Base-by-base conservation (phyloP, 1,140 invertebrate species). In the Gerris buenoi region DNA sequence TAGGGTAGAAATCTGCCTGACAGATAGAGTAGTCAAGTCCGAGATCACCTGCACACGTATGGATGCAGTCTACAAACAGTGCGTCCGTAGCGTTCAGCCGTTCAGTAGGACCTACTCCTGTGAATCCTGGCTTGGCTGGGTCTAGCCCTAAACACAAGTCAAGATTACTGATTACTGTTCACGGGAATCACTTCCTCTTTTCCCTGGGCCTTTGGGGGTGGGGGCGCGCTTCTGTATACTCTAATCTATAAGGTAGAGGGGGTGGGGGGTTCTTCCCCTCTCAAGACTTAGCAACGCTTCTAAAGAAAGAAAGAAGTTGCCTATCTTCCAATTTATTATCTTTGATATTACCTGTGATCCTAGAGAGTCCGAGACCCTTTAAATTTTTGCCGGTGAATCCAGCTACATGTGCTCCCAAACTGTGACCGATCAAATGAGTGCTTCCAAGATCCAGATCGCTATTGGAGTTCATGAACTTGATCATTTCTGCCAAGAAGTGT, bases 1-100 rank as follows among this genome's bases (percentile, higher is more conserved):
- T 92, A 0, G 88, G 88, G 74, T 84, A 92, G 79, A 92, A 91
- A 75, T 93, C 90, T 10, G 81, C 83, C 69, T 87, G 81, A 18
- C 89, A 87, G 13, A 87, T 73, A 0, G 83, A 71, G 69, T 74
- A 72, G 67, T 71, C 75, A 74, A 78, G 80, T 72, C 80, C 81
- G 76, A 77, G 80, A 73, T 73, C 77, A 14, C 80, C 84, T 57
- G 77, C 81, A 69, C 85, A 84, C 0, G 84, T 88, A 67, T 90
- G 88, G 67, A 90, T 85, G 0, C 86, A 79, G 70, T 90, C 87
- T 0, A 90, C 88, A 64, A 86, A 87, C 13, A 79, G 75, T 1
- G 86, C 89, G 71, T 90, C 87, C 0, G 77, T 77, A 1, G 76
- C 72, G 70, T 84, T 82, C 0, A 91, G 74, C 25, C 85, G 78